Percentiles rank a stretch among this genome's conserved stretches.
Evolutionary conservation across 2,797 vertebrate genomes (phyloP).

Genomic region (Parotocinclus haroldoi): DNA sequence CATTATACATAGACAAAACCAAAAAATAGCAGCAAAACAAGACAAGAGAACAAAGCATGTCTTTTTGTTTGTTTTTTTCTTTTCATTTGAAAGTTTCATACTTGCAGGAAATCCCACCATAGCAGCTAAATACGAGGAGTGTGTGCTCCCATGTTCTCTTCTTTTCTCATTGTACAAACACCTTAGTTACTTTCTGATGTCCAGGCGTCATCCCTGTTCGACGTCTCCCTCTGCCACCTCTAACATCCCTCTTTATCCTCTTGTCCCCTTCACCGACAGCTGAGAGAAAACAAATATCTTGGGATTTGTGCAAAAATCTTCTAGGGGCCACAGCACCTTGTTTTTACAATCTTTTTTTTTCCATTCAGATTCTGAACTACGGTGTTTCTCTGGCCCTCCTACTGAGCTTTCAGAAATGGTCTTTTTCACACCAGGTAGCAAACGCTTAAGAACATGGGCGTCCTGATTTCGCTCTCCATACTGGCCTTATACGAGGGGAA

Average conservation of each 20-base stretch:
- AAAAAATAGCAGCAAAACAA: conserved; percentile 98
- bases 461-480: conserved; percentile 72
- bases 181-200: conserved; percentile 73
- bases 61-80: conserved; percentile 59
- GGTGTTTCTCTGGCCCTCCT: conserved; percentile 33
- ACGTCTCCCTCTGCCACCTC: conserved; percentile 69
- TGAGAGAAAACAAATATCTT: conserved; percentile 68
- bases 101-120: conserved; percentile 86
- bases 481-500: conserved; percentile 73
- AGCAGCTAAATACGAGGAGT: conserved; percentile 91
- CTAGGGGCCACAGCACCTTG: conserved; percentile 64
- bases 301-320: conserved; percentile 88
- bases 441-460: conserved; percentile 48
- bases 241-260: conserved; percentile 59
- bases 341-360: conserved; percentile 41
- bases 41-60: conserved; percentile 82
- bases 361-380: conserved; percentile 51
- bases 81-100: conserved; percentile 64
- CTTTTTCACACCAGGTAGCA: conserved; percentile 45
- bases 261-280: conserved; percentile 71
- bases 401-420: conserved; percentile 60
- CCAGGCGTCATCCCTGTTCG: conserved; percentile 71
- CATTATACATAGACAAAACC: conserved; percentile 83
- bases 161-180: conserved; percentile 76
- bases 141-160: conserved; percentile 66